Percentiles rank a stretch among this genome's conserved stretches.
These are phyloP conservation scores for Corythoichthys haematopterus DNA, from an alignment of 2,113 vertebrate genomes.

Conservation along the genomic window DNA sequence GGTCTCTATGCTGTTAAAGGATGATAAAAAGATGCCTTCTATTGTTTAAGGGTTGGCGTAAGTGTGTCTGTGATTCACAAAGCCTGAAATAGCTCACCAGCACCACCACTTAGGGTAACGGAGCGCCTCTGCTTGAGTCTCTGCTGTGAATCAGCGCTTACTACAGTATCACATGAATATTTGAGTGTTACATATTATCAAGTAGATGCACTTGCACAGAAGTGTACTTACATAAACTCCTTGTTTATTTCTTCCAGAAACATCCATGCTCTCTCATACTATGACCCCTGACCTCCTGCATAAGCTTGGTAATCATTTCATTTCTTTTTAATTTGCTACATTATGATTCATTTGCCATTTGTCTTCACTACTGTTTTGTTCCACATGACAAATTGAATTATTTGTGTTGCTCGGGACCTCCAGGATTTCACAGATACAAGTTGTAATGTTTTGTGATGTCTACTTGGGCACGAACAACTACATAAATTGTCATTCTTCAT, in stretches of 20 bases:
- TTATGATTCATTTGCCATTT: slow-evolving; percentile 73
- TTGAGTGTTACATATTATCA: slow-evolving; percentile 67
- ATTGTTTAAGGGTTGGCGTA: slow-evolving; percentile 59
- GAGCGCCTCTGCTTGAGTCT: slow-evolving; percentile 38
- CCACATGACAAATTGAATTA: neutral
- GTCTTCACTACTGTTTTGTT: slow-evolving; percentile 22
- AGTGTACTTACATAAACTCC: slow-evolving; percentile 87
- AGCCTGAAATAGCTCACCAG: slow-evolving; percentile 58
- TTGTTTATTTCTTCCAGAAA: slow-evolving; percentile 98
- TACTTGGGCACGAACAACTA: neutral
- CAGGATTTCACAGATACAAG: neutral
- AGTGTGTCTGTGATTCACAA: slow-evolving; percentile 64
- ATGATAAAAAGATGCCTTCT: slow-evolving; percentile 72
- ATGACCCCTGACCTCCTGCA: slow-evolving; percentile 99
- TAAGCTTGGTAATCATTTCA: slow-evolving; percentile 99
- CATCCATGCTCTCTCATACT: slow-evolving; percentile 89
- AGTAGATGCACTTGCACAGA: slow-evolving; percentile 63
- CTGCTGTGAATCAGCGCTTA: slow-evolving; percentile 60
- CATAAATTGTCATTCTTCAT: neutral
- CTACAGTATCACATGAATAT: slow-evolving; percentile 68
- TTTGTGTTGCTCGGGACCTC: neutral
- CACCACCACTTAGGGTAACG: slow-evolving; percentile 60
- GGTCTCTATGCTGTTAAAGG: slow-evolving; percentile 50
- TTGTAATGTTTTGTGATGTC: neutral
- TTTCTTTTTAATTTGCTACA: slow-evolving; percentile 83